Evolutionary conservation across 2,797 vertebrate species (phyloP).

Genomic region (Sebastiscus albofasciatus): DNA sequence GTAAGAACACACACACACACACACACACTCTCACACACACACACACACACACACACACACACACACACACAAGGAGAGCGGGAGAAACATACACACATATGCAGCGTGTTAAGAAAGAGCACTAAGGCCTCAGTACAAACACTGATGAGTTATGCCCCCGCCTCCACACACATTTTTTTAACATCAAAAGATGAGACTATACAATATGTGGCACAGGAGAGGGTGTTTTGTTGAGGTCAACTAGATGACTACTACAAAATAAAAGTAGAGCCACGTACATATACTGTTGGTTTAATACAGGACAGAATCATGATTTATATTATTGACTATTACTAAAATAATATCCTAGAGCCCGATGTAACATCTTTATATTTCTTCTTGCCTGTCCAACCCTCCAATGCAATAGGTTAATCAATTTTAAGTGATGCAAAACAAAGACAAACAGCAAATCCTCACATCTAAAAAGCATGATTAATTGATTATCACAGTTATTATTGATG

Average conservation of each 20-base stretch:
- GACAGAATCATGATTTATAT: background rate
- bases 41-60: slow-evolving; percentile 33
- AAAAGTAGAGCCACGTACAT: background rate
- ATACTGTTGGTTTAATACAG: background rate
- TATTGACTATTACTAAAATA: background rate
- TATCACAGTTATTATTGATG: background rate
- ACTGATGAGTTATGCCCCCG: slow-evolving; percentile 48
- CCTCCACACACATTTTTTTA: background rate
- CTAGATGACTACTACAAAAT: background rate
- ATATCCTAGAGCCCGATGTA: background rate
- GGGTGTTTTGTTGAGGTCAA: background rate
- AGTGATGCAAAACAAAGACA: background rate
- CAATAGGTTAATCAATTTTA: background rate
- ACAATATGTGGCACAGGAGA: background rate
- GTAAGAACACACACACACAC: slow-evolving; percentile 52
- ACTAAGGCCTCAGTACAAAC: slow-evolving; percentile 48
- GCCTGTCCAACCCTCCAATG: background rate
- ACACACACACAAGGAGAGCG: background rate
- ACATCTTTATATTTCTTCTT: background rate
- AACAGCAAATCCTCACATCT: background rate
- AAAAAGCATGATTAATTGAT: background rate
- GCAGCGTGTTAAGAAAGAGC: slow-evolving; percentile 33
- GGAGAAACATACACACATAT: slow-evolving; percentile 27
- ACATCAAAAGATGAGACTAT: slow-evolving; percentile 17
- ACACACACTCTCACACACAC: background rate